A percentile compares a stretch with the other conserved stretches of the same genome.
phyloP scores from a whole-genome alignment of 2,113 vertebrate species.

The Podocnemis expansa region DNA sequence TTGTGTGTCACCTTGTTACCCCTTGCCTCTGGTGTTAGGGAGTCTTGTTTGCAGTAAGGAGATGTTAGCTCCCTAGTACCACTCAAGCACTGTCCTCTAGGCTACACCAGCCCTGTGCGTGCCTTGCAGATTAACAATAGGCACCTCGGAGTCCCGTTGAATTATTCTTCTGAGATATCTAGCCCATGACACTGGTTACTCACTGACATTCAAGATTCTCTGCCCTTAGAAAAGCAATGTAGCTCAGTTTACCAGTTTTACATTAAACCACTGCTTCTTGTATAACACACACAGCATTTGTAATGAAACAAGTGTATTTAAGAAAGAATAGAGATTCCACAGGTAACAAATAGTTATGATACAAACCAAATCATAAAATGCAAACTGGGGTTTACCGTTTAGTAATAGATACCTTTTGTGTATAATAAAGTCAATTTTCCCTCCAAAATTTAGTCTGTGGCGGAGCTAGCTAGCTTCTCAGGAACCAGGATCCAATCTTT shows the following conservation, averaged over 20 bases:
- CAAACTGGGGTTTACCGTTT: no score
- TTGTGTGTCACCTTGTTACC: background rate
- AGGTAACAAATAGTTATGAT: no score
- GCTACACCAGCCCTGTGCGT: background rate
- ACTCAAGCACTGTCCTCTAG: background rate
- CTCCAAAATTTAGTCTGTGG: no score
- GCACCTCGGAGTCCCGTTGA: background rate
- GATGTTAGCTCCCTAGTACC: background rate
- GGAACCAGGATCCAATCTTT: no score
- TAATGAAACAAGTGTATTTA: no score
- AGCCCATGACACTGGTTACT: background rate
- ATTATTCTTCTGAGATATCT: background rate
- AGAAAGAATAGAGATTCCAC: no score
- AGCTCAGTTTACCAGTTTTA: background rate
- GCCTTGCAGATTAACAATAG: background rate
- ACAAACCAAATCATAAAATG: no score
- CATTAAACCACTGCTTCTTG: background rate
- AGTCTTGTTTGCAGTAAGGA: background rate
- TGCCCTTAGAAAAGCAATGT: background rate
- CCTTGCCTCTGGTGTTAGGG: background rate
- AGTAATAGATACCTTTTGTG: no score
- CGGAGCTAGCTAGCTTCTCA: no score
- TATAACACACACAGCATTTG: background rate
- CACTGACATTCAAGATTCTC: background rate
- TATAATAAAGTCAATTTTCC: no score